phyloP scores from a whole-genome alignment of 1,140 invertebrate genomes.

The Diabrotica virgifera region DNA sequence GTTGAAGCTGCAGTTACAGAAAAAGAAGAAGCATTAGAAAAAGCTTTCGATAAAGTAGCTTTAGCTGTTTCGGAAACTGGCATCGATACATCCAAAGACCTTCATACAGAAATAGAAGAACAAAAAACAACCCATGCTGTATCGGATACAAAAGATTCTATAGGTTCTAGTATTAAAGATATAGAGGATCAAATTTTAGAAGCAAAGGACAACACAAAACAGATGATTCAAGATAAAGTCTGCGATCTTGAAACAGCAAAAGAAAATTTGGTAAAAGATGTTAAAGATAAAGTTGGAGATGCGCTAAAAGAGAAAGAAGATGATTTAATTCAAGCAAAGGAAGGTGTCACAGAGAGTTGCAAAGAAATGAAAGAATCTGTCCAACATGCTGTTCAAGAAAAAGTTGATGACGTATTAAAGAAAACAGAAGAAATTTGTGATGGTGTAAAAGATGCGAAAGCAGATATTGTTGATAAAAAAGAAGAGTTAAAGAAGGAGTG shows the following conservation, averaged over 20 bases:
- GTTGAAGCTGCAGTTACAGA: no score
- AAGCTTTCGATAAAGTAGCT: no score
- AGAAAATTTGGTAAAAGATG: neutral
- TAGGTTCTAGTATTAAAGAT: neutral
- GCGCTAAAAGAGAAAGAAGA: neutral
- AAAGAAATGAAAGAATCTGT: neutral
- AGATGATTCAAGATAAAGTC: neutral
- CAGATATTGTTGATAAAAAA: no score
- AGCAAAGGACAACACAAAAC: neutral
- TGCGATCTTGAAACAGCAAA: neutral
- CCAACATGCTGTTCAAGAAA: constrained; percentile 1
- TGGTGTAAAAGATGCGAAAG: no score
- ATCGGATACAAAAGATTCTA: neutral
- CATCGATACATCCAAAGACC: no score
- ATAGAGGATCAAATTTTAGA: neutral
- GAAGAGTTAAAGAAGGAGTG: no score
- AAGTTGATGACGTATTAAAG: constrained; percentile 2
- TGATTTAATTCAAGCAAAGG: neutral
- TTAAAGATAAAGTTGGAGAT: neutral
- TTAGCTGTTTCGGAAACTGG: no score
- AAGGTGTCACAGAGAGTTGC: neutral
- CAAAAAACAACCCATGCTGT: neutral
- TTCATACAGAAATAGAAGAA: neutral
- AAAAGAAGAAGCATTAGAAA: no score
- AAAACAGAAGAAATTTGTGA: neutral